Conservation (phyloP, 1,140 invertebrate genomes). For the Diabrotica undecimpunctata region DNA sequence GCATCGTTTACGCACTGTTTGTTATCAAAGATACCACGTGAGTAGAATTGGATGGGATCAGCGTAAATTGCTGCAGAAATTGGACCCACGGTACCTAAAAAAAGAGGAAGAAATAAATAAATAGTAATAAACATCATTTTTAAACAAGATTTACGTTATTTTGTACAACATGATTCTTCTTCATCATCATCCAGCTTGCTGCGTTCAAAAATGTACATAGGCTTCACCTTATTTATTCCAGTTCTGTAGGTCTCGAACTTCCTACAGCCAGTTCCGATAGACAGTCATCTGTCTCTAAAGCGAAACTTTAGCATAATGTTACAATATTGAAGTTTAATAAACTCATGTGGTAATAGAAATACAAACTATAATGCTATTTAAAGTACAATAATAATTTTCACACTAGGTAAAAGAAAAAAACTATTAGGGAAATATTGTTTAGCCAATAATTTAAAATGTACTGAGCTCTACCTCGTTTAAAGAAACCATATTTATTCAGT, state of each 20-base stretch:
- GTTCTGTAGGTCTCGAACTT: too few relatives aligned
- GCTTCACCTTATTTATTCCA: too few relatives aligned
- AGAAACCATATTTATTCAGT: not conserved
- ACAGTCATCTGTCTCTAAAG: too few relatives aligned
- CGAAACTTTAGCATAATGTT: too few relatives aligned
- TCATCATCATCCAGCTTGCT: too few relatives aligned
- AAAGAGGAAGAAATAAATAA: not conserved
- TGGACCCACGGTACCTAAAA: not conserved
- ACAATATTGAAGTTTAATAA: not conserved
- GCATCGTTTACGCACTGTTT: slow-evolving; percentile 54
- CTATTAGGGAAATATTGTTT: not conserved
- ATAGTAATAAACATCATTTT: not conserved
- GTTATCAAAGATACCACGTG: slow-evolving; percentile 54
- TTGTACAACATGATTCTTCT: too few relatives aligned
- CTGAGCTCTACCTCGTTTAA: not conserved
- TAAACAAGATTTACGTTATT: too few relatives aligned
- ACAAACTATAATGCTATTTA: not conserved
- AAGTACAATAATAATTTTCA: too few relatives aligned
- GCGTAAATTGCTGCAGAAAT: not conserved
- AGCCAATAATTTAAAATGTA: not conserved
- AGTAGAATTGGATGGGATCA: slow-evolving; percentile 56
- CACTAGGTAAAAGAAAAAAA: not conserved
- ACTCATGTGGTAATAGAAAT: not conserved
- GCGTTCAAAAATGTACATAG: too few relatives aligned
- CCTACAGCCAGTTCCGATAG: too few relatives aligned